These are phyloP conservation scores for Synodontis membranacea DNA, from an alignment of 2,113 vertebrate species.

Conservation along the genomic window DNA sequence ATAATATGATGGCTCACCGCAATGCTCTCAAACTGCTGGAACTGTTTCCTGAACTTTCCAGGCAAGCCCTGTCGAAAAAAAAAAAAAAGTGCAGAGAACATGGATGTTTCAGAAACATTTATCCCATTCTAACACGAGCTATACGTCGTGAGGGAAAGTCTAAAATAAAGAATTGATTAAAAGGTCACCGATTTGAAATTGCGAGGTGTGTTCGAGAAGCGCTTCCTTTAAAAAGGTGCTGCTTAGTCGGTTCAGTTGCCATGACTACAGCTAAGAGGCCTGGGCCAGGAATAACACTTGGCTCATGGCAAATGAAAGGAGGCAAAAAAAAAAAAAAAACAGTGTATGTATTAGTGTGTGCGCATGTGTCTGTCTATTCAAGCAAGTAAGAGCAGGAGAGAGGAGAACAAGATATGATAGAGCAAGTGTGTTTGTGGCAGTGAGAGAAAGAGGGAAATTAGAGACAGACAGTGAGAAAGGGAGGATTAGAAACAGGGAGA, in stretches of 20 bases:
- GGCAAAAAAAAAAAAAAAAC: slow-evolving; percentile 19
- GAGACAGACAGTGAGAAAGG: neutral
- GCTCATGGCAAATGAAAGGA: slow-evolving; percentile 34
- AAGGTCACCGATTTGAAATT: slow-evolving; percentile 12
- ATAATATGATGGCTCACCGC: slow-evolving; percentile 76
- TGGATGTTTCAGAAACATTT: neutral
- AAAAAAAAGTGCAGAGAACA: slow-evolving; percentile 27
- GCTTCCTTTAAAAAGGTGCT: slow-evolving; percentile 33
- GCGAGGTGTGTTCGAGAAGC: slow-evolving; percentile 11
- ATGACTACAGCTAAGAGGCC: slow-evolving; percentile 51
- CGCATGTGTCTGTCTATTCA: slow-evolving; percentile 27
- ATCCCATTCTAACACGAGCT: neutral
- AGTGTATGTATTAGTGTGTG: neutral
- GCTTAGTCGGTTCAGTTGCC: slow-evolving; percentile 43
- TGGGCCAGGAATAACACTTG: slow-evolving; percentile 43
- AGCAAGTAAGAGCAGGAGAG: neutral
- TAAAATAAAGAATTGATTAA: neutral
- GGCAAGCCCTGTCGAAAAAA: slow-evolving; percentile 84
- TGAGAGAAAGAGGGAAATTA: neutral
- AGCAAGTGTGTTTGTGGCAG: neutral
- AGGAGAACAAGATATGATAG: slow-evolving; percentile 15
- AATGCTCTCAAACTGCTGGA: slow-evolving; percentile 90
- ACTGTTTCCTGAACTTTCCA: slow-evolving; percentile 94
- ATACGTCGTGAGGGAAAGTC: neutral
- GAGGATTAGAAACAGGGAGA: neutral